Evolutionary conservation across 2,888 invertebrate species (phyloP), one percentile per base, ranked within the genome.

Genomic region (Cremastinae sp.): DNA sequence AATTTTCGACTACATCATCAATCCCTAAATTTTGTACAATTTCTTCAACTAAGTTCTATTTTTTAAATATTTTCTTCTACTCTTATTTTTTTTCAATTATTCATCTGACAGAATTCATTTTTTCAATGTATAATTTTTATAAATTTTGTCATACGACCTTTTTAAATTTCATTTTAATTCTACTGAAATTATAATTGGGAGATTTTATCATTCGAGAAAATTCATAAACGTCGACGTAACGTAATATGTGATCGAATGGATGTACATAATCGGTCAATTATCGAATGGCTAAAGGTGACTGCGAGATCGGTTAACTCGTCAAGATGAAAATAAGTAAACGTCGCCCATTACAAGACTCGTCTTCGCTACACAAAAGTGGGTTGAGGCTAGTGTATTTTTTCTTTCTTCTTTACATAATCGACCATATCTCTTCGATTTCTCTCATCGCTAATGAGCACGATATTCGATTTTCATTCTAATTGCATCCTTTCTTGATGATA

Each of bases 311-410:
- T 41, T 65, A 35, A 20, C 16, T 18, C 64, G 45, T 45, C 55
- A 55, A 53, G 72, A 56, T 51, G 51, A 28, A 37, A 70, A 70
- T 59, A 41, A 55, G 65, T 47, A 55, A 56, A 43, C 66, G 47
- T 70, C 59, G 41, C 45, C 61, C 45, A 61, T 70, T 61, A 61
- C 70, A 62, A n/a, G 35, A 58, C 16, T 41, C 22, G 39, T 43
- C 22, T 64, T 68, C 53, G 62, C 58, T 39, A 56, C 20, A 81
- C 83, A 80, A 78, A 85, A 87, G 85, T 85, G 80, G 85, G 85
- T 87, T 85, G 86, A 87, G 87, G 86, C 80, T 83, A 80, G 58
- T 78, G 76, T 45, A 43, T 45, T 55, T 18, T 55, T 18, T 14
- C 41, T 41, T 53, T 53, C 53, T 53, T 66, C 59, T 75, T 76